These are phyloP conservation scores for Oscheius onirici DNA, from an alignment of 2,888 invertebrate species.

Conservation along the genomic window DNA sequence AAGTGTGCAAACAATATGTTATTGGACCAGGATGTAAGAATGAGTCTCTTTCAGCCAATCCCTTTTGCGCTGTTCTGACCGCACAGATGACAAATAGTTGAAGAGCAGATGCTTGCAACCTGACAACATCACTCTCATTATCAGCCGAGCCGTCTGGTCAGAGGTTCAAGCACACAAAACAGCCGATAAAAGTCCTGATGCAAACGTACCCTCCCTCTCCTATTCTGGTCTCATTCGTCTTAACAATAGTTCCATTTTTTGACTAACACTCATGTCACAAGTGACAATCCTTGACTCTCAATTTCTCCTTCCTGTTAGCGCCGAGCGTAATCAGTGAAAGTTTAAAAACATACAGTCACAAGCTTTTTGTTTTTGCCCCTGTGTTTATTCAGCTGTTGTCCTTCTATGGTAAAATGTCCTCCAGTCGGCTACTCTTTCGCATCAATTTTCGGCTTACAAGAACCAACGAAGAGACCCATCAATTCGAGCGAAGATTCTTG, in stretches of 20 bases:
- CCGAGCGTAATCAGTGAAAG: too few species aligned
- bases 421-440: not conserved
- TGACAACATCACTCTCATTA: not conserved
- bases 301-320: too few species aligned
- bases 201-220: constrained; percentile 1
- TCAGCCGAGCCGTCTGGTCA: constrained; percentile 4
- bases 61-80: too few species aligned
- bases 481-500: not conserved
- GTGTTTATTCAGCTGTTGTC: not conserved
- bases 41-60: too few species aligned
- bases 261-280: too few species aligned
- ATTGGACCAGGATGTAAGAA: too few species aligned
- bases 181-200: constrained; percentile 18
- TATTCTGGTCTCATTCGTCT: not conserved
- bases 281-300: too few species aligned
- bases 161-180: constrained; percentile 1
- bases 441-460: not conserved
- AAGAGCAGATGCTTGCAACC: not conserved
- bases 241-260: not conserved
- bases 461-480: not conserved
- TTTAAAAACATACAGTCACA: constrained; percentile 6
- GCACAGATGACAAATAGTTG: too few species aligned
- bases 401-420: not conserved
- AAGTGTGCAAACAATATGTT: too few species aligned
- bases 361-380: not conserved